A percentile compares a stretch with the other conserved stretches of the same genome.
Conservation (phyloP, 2,888 invertebrate species). For the Matsumyia berberina region DNA sequence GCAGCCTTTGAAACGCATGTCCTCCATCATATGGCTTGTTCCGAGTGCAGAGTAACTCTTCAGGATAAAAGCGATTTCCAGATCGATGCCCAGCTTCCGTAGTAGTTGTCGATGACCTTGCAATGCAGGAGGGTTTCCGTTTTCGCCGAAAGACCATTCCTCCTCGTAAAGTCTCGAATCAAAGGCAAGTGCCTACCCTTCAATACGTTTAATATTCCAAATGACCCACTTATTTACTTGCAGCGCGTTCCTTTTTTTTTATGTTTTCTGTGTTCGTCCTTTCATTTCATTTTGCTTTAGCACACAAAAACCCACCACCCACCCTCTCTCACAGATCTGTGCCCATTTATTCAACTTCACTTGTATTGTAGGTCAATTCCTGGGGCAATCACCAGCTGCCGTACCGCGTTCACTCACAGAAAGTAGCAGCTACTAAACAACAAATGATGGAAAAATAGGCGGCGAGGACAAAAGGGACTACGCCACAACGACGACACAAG, state of each 20-base stretch:
- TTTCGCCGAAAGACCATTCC: neutral
- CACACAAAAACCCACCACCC: conserved; percentile 1
- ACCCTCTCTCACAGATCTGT: conserved; percentile 5
- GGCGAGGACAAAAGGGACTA: neutral
- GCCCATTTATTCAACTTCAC: conserved; percentile 46
- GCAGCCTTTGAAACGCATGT: neutral
- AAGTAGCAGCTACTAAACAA: conserved; percentile 46
- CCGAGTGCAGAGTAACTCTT: neutral
- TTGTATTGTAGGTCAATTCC: conserved; percentile 68
- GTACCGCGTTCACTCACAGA: conserved; percentile 14
- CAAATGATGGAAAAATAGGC: conserved; percentile 2
- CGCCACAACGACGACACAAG: neutral
- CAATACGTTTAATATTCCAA: conserved; percentile 9
- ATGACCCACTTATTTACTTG: conserved; percentile 19
- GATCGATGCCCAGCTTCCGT: conserved; percentile 1
- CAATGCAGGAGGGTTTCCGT: neutral
- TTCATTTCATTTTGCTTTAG: neutral
- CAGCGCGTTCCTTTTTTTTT: neutral
- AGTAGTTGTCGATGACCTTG: neutral
- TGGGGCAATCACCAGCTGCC: conserved; percentile 56
- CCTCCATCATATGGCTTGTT: no score
- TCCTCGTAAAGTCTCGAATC: conserved; percentile 3
- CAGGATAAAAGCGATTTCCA: neutral
- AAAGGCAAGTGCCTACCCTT: neutral
- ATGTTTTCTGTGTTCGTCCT: neutral